Percentiles rank a stretch among this genome's conserved stretches.
Evolutionary conservation across 23 tunicate genomes (phyloP).

Genomic region (Trididemnum miniatum): DNA sequence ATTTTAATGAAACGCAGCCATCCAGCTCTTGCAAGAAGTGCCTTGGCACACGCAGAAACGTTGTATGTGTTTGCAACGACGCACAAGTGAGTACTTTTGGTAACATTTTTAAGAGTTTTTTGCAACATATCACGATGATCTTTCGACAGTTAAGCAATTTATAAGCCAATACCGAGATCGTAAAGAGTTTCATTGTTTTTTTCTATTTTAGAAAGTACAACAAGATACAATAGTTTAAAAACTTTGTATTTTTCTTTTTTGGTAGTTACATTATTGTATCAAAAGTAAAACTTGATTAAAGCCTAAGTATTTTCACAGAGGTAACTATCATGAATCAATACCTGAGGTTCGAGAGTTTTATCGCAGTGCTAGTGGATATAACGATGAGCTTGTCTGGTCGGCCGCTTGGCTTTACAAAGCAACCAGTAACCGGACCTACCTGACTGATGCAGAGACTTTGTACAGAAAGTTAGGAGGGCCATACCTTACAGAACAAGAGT

Average conservation of each 20-base stretch:
- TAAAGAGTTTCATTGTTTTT: too few relatives aligned
- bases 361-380: slow-evolving; percentile 61
- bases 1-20: slow-evolving; percentile 54
- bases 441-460: slow-evolving; percentile 51
- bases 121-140: too few relatives aligned
- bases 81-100: slow-evolving; percentile 47
- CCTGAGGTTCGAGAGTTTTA: slow-evolving; percentile 74
- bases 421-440: slow-evolving; percentile 50
- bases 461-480: slow-evolving; percentile 47
- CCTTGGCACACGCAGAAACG: slow-evolving; percentile 79
- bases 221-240: too few relatives aligned
- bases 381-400: slow-evolving; percentile 93
- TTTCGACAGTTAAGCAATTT: too few relatives aligned
- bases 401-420: slow-evolving; percentile 96
- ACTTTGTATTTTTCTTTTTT: too few relatives aligned
- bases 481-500: slow-evolving; percentile 43
- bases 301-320: too few relatives aligned
- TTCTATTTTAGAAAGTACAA: too few relatives aligned
- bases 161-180: too few relatives aligned
- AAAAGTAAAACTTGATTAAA: too few relatives aligned
- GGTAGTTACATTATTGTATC: too few relatives aligned
- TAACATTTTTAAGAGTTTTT: too few relatives aligned
- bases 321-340: slow-evolving; percentile 63
- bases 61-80: slow-evolving; percentile 80
- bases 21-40: slow-evolving; percentile 32